Evolutionary conservation across 2,888 invertebrate species (phyloP).

Genomic region (Sphinx pinastri): DNA sequence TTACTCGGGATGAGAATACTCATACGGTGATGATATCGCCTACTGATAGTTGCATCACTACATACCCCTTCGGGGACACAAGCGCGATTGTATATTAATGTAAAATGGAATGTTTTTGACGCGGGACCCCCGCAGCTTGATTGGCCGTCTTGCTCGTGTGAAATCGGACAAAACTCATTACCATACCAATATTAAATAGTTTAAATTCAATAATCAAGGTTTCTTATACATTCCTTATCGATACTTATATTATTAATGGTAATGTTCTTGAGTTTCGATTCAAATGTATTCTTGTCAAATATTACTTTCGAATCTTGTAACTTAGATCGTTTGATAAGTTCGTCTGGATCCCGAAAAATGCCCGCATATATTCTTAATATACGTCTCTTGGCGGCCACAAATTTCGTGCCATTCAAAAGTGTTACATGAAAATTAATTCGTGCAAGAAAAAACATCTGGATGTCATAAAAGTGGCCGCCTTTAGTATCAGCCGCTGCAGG

Average conservation of each 20-base stretch:
- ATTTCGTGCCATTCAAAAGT: not conserved
- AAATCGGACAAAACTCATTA: constrained; percentile 6
- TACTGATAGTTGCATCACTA: not conserved
- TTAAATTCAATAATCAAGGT: constrained; percentile 17
- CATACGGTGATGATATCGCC: not conserved
- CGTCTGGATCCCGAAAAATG: too few species aligned
- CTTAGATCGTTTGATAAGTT: too few species aligned
- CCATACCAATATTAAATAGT: constrained; percentile 16
- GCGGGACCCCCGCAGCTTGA: constrained; percentile 2
- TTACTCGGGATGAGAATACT: not conserved
- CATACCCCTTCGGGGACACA: too few species aligned
- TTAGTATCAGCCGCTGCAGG: constrained; percentile 12
- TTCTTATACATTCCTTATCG: constrained; percentile 4
- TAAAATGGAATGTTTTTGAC: constrained; percentile 4
- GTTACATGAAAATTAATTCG: not conserved
- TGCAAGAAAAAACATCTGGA: constrained; percentile 14
- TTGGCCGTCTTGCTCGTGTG: not conserved
- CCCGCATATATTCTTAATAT: too few species aligned
- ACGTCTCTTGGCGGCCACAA: not conserved
- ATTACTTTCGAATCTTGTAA: too few species aligned
- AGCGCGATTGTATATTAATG: not conserved
- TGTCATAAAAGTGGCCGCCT: constrained; percentile 9
- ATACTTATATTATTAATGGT: not conserved
- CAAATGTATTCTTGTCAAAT: not conserved
- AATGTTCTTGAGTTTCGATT: not conserved